Evolutionary conservation across 2,888 invertebrate species (phyloP).

Genomic region (Coenonympha arcania): DNA sequence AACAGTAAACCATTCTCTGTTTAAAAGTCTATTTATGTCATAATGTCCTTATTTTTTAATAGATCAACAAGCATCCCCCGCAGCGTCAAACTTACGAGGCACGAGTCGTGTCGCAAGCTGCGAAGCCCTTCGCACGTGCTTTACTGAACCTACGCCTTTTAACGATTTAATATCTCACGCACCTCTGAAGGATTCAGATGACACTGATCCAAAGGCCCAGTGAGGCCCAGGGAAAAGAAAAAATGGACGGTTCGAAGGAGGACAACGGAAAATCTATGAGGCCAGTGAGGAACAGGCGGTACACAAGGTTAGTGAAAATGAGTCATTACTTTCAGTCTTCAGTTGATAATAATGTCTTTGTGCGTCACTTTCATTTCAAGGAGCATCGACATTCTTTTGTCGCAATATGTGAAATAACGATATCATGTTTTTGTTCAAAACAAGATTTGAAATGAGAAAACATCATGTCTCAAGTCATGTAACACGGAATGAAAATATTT

Average conservation of each 20-base stretch:
- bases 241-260: constrained; percentile 56
- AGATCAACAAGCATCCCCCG: constrained; percentile 72
- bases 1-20: constrained; percentile 45
- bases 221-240: constrained; percentile 41
- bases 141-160: constrained; percentile 25
- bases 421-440: background rate
- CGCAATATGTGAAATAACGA: background rate
- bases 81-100: constrained; percentile 59
- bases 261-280: constrained; percentile 72
- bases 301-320: constrained; percentile 77
- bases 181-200: constrained; percentile 35
- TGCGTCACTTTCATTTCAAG: constrained; percentile 50
- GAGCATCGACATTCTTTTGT: constrained; percentile 38
- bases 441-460: constrained; percentile 1
- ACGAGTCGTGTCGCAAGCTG: constrained; percentile 60
- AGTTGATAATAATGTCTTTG: constrained; percentile 55
- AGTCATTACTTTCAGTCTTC: constrained; percentile 60
- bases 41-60: constrained; percentile 74
- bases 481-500: background rate
- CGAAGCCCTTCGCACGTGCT: constrained; percentile 67
- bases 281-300: constrained; percentile 80
- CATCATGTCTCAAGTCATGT: background rate
- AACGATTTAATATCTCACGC: background rate
- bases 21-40: constrained; percentile 71
- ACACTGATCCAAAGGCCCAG: constrained; percentile 54